These are phyloP conservation scores for Meliscaeva auricollis DNA, from an alignment of 2,888 invertebrate species.

Conservation along the genomic window DNA sequence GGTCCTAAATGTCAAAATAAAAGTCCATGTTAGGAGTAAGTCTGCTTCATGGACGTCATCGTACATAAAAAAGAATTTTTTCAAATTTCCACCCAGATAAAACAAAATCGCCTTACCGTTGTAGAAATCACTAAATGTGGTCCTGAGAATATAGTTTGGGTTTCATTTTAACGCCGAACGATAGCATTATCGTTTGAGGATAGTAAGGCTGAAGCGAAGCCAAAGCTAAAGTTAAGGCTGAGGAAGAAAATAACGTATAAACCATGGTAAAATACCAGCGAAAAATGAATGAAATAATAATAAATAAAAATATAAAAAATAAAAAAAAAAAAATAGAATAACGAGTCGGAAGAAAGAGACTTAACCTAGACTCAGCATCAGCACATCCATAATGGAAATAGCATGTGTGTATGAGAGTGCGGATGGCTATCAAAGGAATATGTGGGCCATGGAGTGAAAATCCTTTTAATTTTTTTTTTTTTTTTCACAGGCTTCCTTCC, in stretches of 20 bases:
- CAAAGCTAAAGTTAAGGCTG: slow-evolving; percentile 32
- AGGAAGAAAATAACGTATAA: slow-evolving; percentile 58
- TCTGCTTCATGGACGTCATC: too few relatives aligned
- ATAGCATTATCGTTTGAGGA: slow-evolving; percentile 56
- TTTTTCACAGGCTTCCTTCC: neutral
- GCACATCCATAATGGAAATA: slow-evolving; percentile 29
- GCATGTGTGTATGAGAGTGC: slow-evolving; percentile 26
- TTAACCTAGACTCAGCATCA: slow-evolving; percentile 25
- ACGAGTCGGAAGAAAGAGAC: slow-evolving; percentile 1
- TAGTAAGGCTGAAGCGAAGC: slow-evolving; percentile 47
- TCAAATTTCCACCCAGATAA: too few relatives aligned
- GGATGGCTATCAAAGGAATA: slow-evolving; percentile 61
- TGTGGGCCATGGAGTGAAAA: slow-evolving; percentile 70
- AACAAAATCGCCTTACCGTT: neutral
- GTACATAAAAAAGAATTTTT: too few relatives aligned
- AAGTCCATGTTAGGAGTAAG: too few relatives aligned
- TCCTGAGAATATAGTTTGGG: neutral
- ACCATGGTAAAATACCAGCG: slow-evolving; percentile 57
- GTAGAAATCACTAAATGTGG: neutral
- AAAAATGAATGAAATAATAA: slow-evolving; percentile 71
- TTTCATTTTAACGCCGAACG: slow-evolving; percentile 44
- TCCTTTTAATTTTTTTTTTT: slow-evolving; percentile 57
- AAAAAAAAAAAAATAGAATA: neutral
- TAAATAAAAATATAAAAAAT: slow-evolving; percentile 53
- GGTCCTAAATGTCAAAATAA: too few relatives aligned